Percentiles rank a stretch among this genome's conserved stretches.
Evolutionary conservation across 2,797 vertebrate species (phyloP).

Genomic region (Perodicticus potto): DNA sequence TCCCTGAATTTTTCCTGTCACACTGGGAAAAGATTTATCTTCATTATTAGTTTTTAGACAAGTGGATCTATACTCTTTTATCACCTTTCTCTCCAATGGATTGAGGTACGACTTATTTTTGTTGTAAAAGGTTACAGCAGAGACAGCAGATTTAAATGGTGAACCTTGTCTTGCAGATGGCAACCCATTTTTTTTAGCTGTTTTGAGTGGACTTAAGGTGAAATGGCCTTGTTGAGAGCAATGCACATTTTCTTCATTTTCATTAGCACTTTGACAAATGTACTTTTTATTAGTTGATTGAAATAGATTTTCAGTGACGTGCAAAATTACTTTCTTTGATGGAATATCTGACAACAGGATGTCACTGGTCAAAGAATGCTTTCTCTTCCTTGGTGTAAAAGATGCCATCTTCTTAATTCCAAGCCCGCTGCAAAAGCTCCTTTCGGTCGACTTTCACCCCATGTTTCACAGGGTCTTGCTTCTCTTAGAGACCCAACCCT

Average conservation of each 20-base stretch:
- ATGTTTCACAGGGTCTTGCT: neutral
- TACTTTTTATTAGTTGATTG: conserved; percentile 74
- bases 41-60: conserved; percentile 43
- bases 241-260: conserved; percentile 85
- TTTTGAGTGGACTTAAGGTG: conserved; percentile 75
- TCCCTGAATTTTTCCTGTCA: conserved; percentile 58
- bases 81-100: conserved; percentile 92
- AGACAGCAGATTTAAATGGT: conserved; percentile 83
- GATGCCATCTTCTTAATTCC: too few relatives aligned
- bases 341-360: conserved; percentile 82
- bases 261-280: neutral
- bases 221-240: conserved; percentile 67
- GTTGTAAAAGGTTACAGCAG: conserved; percentile 91
- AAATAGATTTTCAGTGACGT: conserved; percentile 68
- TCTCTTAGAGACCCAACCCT: too few relatives aligned
- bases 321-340: conserved; percentile 85
- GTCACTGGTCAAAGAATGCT: too few relatives aligned
- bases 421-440: too few relatives aligned
- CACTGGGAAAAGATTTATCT: conserved; percentile 27
- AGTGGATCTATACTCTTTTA: conserved; percentile 87
- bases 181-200: conserved; percentile 43
- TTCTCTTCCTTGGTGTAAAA: too few relatives aligned
- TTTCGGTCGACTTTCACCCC: neutral
- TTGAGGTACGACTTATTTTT: conserved; percentile 92
- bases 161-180: conserved; percentile 77